Evolutionary conservation across 2,797 vertebrate genomes (phyloP), one percentile per base, ranked within the genome.

Genomic region (Poecilia picta): DNA sequence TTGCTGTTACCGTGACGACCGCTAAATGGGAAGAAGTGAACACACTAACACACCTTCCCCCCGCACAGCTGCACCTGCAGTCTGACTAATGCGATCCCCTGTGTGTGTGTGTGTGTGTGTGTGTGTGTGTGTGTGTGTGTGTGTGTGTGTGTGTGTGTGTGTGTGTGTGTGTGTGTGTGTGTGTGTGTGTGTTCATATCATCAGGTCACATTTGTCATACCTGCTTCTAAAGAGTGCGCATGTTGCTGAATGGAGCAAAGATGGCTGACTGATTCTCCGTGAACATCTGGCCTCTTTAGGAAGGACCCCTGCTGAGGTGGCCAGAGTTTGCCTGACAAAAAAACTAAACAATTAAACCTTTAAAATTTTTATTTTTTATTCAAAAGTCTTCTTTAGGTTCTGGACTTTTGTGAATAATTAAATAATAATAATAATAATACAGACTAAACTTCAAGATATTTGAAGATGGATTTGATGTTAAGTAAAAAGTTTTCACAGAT

Each of bases 251-350:
- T 72, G 49, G 28, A 41, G 71, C 25, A 28, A 78, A 73, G 71
- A 78, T 39, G 47, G 8, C 82, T 43, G 57, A 75, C 31, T 74
- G 76, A 83, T 73, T 85, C 72, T 66, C n/a, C 4, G 13, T 12
- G 73, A 89, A 89, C 86, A 91, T 88, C 88, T 88, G 88, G 85
- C 84, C 83, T 59, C 66, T 80, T 78, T 71, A 76, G 85, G 79
- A 59, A 83, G 84, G 79, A 86, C 73, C 82, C 81, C 57, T 0
- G 28, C 46, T 46, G 82, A 87, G 41, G 41, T 45, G 43, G 43
- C 41, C 18, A 12, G 33, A 76, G 33, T 31, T 43, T 47, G 53
- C 36, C 36, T 2, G 53, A 78, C 28, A 49, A 79, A 33, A 43
- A 23, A 66, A 31, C 51, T 66, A 25, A 51, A 53, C 3, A 53